Base-by-base conservation (phyloP, 2,888 invertebrate species). In the Campoletis raptor region DNA sequence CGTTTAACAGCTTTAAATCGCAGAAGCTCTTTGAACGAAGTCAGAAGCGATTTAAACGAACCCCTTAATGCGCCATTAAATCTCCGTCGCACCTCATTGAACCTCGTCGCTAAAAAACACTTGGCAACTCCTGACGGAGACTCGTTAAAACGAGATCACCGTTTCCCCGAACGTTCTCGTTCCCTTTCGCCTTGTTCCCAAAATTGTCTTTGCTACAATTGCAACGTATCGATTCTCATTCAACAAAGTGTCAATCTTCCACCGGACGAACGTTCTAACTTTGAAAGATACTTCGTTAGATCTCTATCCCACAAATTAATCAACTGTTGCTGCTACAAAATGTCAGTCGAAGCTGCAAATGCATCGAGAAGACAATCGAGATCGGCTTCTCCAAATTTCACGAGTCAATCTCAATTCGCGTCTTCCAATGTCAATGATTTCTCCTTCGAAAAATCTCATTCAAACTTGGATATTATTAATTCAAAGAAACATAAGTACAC, bases 181-280 rank as follows among this genome's bases (percentile, higher is more conserved):
- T 92, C 92, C 36, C 86, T 92, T 21, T 92, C 92, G 37, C 92
- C 92, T 0, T 88, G 88, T 21, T 83, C 74, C 8, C 86, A 82
- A 64, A 89, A 83, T 45, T 93, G 93, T 88, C 87, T 90, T 61
- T 93, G 93, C 85, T 93, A 93, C 89, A 93, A 93, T 83, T 93
- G 93, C 89, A 93, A 92, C 88, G 92, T 93, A 0, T 92, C 92
- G 12, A 91, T 92, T 85, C 88, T 93, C 86, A 93, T 93, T n/a
- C 70, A 90, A 36, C 90, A 90, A 66, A 93, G 93, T 81, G 87
- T 90, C 42, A 91, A 92, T 54, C 89, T 93, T 18, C 91, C 92
- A 12, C 90, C 91, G 0, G 84, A 91, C n/a, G 93, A 93, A 85
- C 92, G 91, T 40, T 90, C 90, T 6, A 92, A 93, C 66, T 92